A percentile compares a stretch with the other conserved stretches of the same genome.
Conservation (phyloP, 2,888 invertebrate species). For the Zaprionus obscuricornis region DNA sequence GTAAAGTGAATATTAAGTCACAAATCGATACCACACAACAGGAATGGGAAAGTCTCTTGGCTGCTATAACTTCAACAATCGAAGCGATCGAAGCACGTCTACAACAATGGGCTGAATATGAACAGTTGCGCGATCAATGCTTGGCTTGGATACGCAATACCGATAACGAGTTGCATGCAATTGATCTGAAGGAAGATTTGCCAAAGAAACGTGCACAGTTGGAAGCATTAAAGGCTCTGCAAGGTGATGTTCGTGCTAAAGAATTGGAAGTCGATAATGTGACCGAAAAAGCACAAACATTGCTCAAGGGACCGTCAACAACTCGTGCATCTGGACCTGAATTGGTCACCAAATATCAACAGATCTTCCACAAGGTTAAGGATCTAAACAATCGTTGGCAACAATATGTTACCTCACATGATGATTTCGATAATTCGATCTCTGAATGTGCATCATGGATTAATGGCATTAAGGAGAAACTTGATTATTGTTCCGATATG, state of each 20-base stretch:
- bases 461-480: slow-evolving; percentile 90
- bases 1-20: slow-evolving; percentile 92
- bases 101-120: slow-evolving; percentile 96
- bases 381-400: slow-evolving; percentile 96
- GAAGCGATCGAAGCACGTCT: slow-evolving; percentile 92
- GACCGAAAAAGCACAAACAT: slow-evolving; percentile 94
- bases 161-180: slow-evolving; percentile 93
- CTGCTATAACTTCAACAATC: slow-evolving; percentile 90
- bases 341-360: slow-evolving; percentile 95
- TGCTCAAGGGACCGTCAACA: slow-evolving; percentile 89
- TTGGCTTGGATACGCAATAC: slow-evolving; percentile 94
- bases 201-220: slow-evolving; percentile 93
- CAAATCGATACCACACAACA: slow-evolving; percentile 95
- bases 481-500: slow-evolving; percentile 94
- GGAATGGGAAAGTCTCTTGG: slow-evolving; percentile 93
- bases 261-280: slow-evolving; percentile 96
- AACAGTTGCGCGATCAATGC: slow-evolving; percentile 92
- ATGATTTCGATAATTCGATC: slow-evolving; percentile 92
- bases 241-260: slow-evolving; percentile 95
- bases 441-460: slow-evolving; percentile 93
- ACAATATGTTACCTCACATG: slow-evolving; percentile 93
- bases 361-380: slow-evolving; percentile 94
- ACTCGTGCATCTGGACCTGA: slow-evolving; percentile 93
- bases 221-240: slow-evolving; percentile 90
- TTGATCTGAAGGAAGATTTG: slow-evolving; percentile 92